These are phyloP conservation scores for Diplolepis rosae DNA, from an alignment of 2,888 invertebrate genomes.

Conservation along the genomic window DNA sequence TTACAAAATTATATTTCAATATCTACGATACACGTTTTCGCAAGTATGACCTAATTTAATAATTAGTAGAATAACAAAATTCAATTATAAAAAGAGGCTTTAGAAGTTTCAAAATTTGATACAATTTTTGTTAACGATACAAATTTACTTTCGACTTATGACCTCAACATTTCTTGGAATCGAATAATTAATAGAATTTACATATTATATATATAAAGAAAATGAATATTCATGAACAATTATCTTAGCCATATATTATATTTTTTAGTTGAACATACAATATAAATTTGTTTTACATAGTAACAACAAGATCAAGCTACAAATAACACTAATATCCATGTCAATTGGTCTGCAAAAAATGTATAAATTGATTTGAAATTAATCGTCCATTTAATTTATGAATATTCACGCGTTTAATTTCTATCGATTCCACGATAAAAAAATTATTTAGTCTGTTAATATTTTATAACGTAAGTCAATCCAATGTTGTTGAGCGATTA, in stretches of 20 bases:
- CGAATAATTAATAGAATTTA: no score
- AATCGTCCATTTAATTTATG: neutral
- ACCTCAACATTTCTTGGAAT: no score
- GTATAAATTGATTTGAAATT: constrained; percentile 7
- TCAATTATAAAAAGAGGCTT: neutral
- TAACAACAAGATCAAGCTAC: neutral
- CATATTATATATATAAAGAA: no score
- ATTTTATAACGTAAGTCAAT: neutral
- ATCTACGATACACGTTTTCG: neutral
- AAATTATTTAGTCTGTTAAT: neutral
- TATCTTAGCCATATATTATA: neutral
- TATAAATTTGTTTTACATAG: neutral
- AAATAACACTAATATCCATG: neutral
- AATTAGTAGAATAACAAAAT: neutral
- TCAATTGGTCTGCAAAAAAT: neutral
- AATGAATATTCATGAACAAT: no score
- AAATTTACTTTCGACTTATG: no score
- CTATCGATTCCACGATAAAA: constrained; percentile 9
- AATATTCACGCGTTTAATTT: constrained; percentile 13
- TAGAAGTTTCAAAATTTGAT: neutral
- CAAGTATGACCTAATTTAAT: neutral
- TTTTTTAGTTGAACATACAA: neutral
- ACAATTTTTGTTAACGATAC: no score
- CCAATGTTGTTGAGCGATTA: neutral
- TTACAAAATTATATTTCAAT: neutral